Base-by-base conservation (phyloP, 2,888 invertebrate species). In the Hyposoter didymator region DNA sequence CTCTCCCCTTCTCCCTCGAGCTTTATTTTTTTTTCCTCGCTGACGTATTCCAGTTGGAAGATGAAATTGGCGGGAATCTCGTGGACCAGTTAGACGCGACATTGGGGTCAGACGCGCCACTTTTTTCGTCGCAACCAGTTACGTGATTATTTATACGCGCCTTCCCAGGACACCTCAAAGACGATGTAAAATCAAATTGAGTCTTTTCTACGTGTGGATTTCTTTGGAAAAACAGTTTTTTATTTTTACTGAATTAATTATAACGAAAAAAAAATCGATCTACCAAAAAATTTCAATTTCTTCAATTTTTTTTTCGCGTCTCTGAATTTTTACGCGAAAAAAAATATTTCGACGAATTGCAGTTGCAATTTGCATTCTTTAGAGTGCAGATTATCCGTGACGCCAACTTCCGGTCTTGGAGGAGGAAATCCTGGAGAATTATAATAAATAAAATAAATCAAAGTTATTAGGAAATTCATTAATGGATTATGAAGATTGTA, bases 21-120 rank as follows among this genome's bases (percentile, higher is more conserved):
- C 28, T 22, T 55, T 28, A 12, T 17, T 8, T 35, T 6, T 64
- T 55, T 45, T 59, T 28, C 12, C 39, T 19, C 22, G 19, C 52
- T 75, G 3, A 22, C 35, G 43, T 39, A 35, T 22, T 35, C 19
- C 14, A 43, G 45, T 47, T 35, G 78, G 59, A 74, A 62, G 19
- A 64, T 75, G 10, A 70, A 62, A 64, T 84, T 75, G 75, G 76
- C 75, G 32, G 66, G 64, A 75, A 80, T 47, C 62, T 35, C 69
- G 69, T 39, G 17, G 10, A n/a, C 43, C 43, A 67, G 43, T 59
- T 59, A 67, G 39, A 67, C 19, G 19, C 82, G 85, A 62, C 82
- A 84, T 84, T 76, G 85, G 80, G 85, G 84, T 85, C 85, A 80
- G 76, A 83, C 49, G 35, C 7, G 39, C n/a, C 73, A 22, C 19